Base-by-base conservation (phyloP, 2,797 vertebrate species). In the Orientallactaga sibirica region DNA sequence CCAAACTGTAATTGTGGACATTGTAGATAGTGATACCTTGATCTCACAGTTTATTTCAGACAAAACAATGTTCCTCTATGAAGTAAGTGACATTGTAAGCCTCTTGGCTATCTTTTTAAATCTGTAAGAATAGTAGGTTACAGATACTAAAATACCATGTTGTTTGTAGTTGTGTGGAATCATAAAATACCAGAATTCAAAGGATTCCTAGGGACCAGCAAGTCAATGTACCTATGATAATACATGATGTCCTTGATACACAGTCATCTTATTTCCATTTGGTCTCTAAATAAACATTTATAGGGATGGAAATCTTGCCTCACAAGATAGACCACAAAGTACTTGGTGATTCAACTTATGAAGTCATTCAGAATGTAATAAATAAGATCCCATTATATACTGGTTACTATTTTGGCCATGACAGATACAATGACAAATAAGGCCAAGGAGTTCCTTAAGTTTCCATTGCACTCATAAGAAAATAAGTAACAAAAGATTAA, bases 171-270 rank as follows among this genome's bases (percentile, higher is more conserved):
- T 71, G 37, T 74, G 37, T 37, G 61, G 58, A 3, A 78, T 88
- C 8, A 83, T 79, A 77, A 94, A 91, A 88, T 68, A 90, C 29
- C 24, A n/a, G 12, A 75, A 6, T 76, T 93, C 58, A 62, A 91
- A 93, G n/a, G 18, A 78, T 91, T 37, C 22, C 9, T 86, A 74
- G 48, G 81, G 27, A 6, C 66, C 55, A 74, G 48, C 52, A 74
- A 41, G 12, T 58, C 25, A 77, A 29, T 2, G 29, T 15, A 86
- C 25, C 3, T 9, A 58, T 58, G 55, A 58, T 93, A 74, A 78
- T 92, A 64, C 1, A 87, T n/a, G 3, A 80, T n/a, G n/a, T 77
- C 15, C 16, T 29, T 76, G 41, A 86, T 74, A 4, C 3, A 12
- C 12, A 48, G 11, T 84, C 66, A 64, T 55, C 7, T 25, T 67